Conservation (phyloP, 2,888 invertebrate genomes). For the Sesamia inferens region DNA sequence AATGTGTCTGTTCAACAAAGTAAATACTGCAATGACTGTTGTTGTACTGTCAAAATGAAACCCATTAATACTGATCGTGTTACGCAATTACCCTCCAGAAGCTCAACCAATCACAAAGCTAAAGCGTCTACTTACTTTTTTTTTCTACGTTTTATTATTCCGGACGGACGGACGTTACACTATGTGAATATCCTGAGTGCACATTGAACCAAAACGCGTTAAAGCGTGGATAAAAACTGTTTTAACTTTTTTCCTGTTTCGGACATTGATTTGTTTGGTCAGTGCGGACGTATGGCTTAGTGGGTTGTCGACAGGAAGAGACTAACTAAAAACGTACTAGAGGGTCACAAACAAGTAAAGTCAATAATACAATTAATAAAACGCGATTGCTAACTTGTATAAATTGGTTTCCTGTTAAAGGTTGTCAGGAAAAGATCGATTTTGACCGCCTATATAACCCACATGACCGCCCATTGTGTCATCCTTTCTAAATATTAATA, state of each 20-base stretch:
- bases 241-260: constrained; percentile 39
- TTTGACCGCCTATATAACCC: no score
- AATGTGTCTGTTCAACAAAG: no score
- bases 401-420: no score
- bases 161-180: constrained; percentile 72
- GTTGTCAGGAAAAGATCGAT: no score
- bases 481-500: no score
- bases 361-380: no score
- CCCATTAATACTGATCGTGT: no score
- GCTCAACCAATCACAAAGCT: constrained; percentile 36
- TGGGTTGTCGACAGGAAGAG: constrained; percentile 17
- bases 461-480: no score
- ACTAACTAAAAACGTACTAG: not conserved
- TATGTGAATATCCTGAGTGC: constrained; percentile 71
- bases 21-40: no score
- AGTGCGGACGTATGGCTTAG: constrained; percentile 24
- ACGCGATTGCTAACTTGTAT: no score
- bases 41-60: no score
- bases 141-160: constrained; percentile 71
- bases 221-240: constrained; percentile 52
- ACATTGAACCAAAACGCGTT: constrained; percentile 64
- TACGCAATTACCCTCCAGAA: constrained; percentile 1
- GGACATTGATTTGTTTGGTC: constrained; percentile 36
- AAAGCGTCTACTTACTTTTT: constrained; percentile 46
- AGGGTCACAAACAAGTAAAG: no score